These are phyloP conservation scores for Oegoconia quadripuncta DNA, from an alignment of 2,888 invertebrate species.

Conservation along the genomic window DNA sequence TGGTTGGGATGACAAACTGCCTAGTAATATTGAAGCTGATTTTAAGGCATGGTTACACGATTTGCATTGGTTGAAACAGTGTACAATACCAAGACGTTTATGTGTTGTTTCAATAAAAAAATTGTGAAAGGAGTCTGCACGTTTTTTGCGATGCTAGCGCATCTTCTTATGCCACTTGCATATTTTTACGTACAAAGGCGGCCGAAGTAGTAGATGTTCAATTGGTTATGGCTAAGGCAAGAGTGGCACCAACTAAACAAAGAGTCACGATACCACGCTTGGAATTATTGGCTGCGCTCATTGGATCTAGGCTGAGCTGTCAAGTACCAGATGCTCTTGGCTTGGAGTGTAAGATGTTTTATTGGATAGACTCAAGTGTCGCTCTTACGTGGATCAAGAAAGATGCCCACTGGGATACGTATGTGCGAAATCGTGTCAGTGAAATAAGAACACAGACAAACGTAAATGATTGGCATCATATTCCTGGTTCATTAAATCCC, in stretches of 20 bases:
- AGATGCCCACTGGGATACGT: neutral
- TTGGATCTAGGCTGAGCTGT: too few species aligned
- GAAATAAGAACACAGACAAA: neutral
- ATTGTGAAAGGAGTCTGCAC: neutral
- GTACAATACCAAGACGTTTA: neutral
- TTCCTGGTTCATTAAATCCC: too few species aligned
- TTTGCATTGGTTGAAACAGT: neutral
- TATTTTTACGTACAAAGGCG: too few species aligned
- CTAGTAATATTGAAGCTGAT: neutral
- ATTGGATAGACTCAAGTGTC: neutral
- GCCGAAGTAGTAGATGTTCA: too few species aligned
- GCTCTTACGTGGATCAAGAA: neutral
- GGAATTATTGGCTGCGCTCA: too few species aligned
- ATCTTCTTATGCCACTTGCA: too few species aligned
- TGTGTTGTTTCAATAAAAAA: neutral
- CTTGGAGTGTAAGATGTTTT: neutral
- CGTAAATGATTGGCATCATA: neutral
- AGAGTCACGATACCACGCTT: too few species aligned
- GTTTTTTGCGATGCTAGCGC: neutral
- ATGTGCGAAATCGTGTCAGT: neutral
- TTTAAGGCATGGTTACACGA: neutral
- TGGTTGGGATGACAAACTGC: neutral
- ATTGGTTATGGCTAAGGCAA: too few species aligned
- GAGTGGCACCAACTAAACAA: too few species aligned
- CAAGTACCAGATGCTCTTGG: too few species aligned